These are phyloP conservation scores for Malthinus flaveolus DNA, from an alignment of 2,888 invertebrate species.

Conservation along the genomic window DNA sequence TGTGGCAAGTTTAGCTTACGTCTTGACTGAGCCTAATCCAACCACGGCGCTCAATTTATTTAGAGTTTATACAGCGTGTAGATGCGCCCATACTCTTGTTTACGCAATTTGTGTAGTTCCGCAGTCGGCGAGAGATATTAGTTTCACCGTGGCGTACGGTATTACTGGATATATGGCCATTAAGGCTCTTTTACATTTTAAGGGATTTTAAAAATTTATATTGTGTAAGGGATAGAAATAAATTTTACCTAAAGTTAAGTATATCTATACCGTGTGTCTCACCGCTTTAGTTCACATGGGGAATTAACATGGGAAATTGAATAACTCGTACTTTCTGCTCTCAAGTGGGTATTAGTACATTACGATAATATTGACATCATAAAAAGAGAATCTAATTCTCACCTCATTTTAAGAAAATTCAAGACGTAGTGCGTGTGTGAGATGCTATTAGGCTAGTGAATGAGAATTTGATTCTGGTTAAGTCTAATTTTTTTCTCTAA, in stretches of 20 bases:
- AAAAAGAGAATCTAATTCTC: too few relatives aligned
- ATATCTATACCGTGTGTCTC: too few relatives aligned
- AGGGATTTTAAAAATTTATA: not conserved
- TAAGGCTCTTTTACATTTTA: constrained; percentile 19
- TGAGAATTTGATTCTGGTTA: too few relatives aligned
- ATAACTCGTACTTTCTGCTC: too few relatives aligned
- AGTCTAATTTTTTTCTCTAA: too few relatives aligned
- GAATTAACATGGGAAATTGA: too few relatives aligned
- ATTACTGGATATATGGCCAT: constrained; percentile 40
- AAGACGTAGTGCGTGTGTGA: too few relatives aligned
- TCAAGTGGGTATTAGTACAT: too few relatives aligned
- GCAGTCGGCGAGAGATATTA: constrained; percentile 54
- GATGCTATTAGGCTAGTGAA: too few relatives aligned
- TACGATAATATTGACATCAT: too few relatives aligned
- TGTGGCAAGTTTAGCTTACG: constrained; percentile 62
- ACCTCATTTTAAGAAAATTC: too few relatives aligned
- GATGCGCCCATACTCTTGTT: constrained; percentile 65
- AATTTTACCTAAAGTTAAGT: not conserved
- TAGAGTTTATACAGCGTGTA: constrained; percentile 57
- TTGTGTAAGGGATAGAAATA: not conserved
- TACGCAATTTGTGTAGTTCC: constrained; percentile 64
- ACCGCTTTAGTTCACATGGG: too few relatives aligned
- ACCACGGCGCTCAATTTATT: constrained; percentile 59
- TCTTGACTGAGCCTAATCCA: constrained; percentile 61
- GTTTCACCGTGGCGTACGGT: constrained; percentile 38